These are phyloP conservation scores for Callinectes sapidus DNA, from an alignment of 2,888 invertebrate species.

Conservation along the genomic window DNA sequence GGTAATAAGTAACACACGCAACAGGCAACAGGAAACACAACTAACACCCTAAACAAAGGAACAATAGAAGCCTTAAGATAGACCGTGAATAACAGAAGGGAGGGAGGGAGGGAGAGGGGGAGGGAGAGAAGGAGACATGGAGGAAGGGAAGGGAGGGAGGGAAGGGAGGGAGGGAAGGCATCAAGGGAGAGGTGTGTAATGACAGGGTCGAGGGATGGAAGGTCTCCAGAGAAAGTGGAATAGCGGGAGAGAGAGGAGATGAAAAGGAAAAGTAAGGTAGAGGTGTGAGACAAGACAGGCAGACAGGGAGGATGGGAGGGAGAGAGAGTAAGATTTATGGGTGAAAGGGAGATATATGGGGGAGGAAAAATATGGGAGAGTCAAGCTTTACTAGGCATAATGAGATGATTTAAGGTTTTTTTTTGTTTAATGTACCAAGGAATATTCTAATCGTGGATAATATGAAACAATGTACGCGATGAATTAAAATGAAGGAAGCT, in stretches of 20 bases:
- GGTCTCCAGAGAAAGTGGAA: background rate
- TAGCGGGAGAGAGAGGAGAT: background rate
- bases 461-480: background rate
- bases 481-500: background rate
- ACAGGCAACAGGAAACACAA: slow-evolving; percentile 3
- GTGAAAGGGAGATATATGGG: background rate
- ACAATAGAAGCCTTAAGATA: background rate
- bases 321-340: background rate
- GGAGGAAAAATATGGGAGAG: background rate
- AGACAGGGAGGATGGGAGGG: background rate
- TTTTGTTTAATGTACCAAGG: background rate
- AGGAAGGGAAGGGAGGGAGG: background rate
- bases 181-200: background rate
- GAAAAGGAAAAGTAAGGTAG: background rate
- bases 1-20: background rate
- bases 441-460: background rate
- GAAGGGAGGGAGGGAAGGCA: background rate
- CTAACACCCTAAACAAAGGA: background rate
- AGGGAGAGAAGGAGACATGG: background rate
- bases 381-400: background rate
- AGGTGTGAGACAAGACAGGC: background rate
- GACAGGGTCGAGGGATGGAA: background rate
- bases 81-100: background rate
- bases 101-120: background rate
- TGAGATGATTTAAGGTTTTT: background rate